Base-by-base conservation (phyloP, 2,888 invertebrate genomes). In the Dryomyza anilis region DNA sequence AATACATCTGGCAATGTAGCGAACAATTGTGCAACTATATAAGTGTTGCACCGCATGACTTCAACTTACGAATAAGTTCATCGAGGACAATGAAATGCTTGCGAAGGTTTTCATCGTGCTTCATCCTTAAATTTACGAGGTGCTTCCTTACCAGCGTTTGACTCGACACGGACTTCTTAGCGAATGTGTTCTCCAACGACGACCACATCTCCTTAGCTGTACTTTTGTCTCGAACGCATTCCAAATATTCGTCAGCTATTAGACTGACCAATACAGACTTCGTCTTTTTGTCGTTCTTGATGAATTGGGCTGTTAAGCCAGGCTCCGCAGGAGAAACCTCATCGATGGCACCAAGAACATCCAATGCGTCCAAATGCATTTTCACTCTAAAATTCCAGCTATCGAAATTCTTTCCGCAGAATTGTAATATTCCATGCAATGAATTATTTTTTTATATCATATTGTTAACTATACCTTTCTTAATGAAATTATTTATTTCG, bases 191-290 rank as follows among this genome's bases (percentile, higher is more conserved):
- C n/a, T n/a, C n/a, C n/a, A n/a, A n/a, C n/a, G n/a, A n/a, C n/a
- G n/a, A n/a, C n/a, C n/a, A n/a, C n/a, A n/a, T n/a, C 30, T 64
- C 45, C 25, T 59, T 64, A 19, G 64, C 59, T 36, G 33, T 55
- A 30, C 30, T 36, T 29, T 64, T 64, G 14, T 60, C 55, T 5
- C 46, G 45, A 14, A 59, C 58, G 30, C 59, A 64, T 23, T 64
- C 64, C 45, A 58, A 45, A 45, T 64, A 64, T 43, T 64, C 45
- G 43, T 64, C 64, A 39, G 56, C 50, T n/a, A 58, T n/a, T n/a
- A n/a, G n/a, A n/a, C n/a, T n/a, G n/a, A n/a, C n/a, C n/a, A n/a
- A n/a, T n/a, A n/a, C 39, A 43, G 43, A 23, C 12, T 57, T 63
- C 16, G 48, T 16, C 6, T 50, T 46, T 12, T 4, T n/a, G n/a